Percentiles rank a stretch among this genome's conserved stretches.
Evolutionary conservation across 2,888 invertebrate species (phyloP).

Genomic region (Drosophila borborema): DNA sequence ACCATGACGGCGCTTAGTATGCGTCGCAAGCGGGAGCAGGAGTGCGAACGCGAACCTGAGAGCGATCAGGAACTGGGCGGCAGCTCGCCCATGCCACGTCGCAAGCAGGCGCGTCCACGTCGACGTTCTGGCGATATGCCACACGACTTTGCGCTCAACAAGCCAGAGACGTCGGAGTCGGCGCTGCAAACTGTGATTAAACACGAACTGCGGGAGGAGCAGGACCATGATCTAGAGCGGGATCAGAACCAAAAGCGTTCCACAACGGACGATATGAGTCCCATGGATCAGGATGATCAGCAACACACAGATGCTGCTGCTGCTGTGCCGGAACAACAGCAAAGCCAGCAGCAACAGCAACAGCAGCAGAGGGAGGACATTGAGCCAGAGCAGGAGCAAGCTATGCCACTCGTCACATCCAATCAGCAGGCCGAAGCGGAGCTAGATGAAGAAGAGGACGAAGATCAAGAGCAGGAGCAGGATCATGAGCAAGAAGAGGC

Average conservation of each 20-base stretch:
- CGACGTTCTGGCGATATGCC: slow-evolving; percentile 91
- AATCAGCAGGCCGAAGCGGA: slow-evolving; percentile 31
- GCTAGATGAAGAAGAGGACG: slow-evolving; percentile 46
- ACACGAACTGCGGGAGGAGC: slow-evolving; percentile 84
- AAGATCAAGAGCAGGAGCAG: slow-evolving; percentile 44
- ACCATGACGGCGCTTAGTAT: slow-evolving; percentile 68
- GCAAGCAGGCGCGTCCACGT: slow-evolving; percentile 94
- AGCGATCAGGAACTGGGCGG: slow-evolving; percentile 83
- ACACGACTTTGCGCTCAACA: slow-evolving; percentile 84
- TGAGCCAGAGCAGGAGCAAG: slow-evolving; percentile 23
- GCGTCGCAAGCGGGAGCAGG: slow-evolving; percentile 77
- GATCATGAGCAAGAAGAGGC: slow-evolving; percentile 4
- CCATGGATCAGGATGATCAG: slow-evolving; percentile 51
- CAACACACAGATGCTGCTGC: slow-evolving; percentile 10
- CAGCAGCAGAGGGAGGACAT: slow-evolving; percentile 13
- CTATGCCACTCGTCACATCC: slow-evolving; percentile 8
- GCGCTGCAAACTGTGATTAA: slow-evolving; percentile 83
- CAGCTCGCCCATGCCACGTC: slow-evolving; percentile 92
- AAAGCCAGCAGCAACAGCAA: slow-evolving; percentile 1
- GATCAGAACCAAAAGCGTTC: slow-evolving; percentile 37
- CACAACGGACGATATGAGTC: slow-evolving; percentile 9
- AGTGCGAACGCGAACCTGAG: slow-evolving; percentile 83
- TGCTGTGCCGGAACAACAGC: slow-evolving; percentile 2
- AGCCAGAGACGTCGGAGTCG: slow-evolving; percentile 79
- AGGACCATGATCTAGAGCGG: slow-evolving; percentile 42